Conservation (phyloP, 2,888 invertebrate species). For the Eudasyphora cyanicolor region DNA sequence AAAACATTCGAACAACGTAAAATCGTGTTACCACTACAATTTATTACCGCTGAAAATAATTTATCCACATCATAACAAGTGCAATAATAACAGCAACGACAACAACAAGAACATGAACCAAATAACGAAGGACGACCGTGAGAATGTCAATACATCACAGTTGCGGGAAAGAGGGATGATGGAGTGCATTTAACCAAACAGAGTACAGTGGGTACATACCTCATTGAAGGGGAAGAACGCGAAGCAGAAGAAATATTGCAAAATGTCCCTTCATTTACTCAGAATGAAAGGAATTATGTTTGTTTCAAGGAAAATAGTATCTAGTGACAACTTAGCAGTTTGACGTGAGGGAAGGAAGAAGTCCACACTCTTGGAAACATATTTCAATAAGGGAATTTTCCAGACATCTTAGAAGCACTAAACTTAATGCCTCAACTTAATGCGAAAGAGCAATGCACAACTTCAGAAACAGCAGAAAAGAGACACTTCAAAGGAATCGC, state of each 20-base stretch:
- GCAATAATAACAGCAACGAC: neutral
- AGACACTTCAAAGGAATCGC: conserved; percentile 2
- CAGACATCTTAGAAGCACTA: no score
- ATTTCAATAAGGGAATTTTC: no score
- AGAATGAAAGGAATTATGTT: neutral
- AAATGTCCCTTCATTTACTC: neutral
- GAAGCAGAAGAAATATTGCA: neutral
- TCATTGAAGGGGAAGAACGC: neutral
- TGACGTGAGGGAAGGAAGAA: neutral
- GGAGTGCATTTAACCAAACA: neutral
- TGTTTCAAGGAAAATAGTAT: neutral
- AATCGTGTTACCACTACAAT: neutral
- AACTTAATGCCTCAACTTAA: neutral
- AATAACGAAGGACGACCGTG: neutral
- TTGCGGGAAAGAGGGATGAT: neutral
- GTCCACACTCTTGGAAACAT: no score
- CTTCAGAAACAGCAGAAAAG: neutral
- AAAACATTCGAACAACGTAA: neutral
- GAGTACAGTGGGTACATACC: conserved; percentile 12
- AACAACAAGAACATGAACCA: neutral
- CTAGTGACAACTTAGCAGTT: neutral
- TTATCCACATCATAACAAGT: no score
- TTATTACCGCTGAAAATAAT: neutral
- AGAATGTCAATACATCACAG: neutral
- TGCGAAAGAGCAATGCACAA: neutral